A percentile compares a stretch with the other conserved stretches of the same genome.
These are phyloP conservation scores for Luffia ferchaultella DNA, from an alignment of 2,888 invertebrate species.

Conservation along the genomic window DNA sequence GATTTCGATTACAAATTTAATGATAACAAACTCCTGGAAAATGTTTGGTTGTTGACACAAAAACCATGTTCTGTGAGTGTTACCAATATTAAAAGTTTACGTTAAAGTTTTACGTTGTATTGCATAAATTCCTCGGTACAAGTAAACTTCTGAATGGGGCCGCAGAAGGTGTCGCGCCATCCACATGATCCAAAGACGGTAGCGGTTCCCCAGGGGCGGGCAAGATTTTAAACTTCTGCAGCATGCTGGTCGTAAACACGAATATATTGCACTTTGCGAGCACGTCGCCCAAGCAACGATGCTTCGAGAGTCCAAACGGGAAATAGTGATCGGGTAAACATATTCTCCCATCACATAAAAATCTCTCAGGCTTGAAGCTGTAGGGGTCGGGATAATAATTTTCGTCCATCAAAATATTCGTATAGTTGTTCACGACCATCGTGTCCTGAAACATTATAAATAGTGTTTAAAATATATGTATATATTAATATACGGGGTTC, in stretches of 20 bases:
- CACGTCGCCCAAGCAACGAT: conserved; percentile 81
- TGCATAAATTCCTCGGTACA: conserved; percentile 40
- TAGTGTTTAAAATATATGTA: too few species aligned
- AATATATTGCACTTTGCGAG: conserved; percentile 82
- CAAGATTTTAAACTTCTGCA: conserved; percentile 77
- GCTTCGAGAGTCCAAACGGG: conserved; percentile 82
- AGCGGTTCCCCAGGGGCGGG: conserved; percentile 69
- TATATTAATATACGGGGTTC: too few species aligned
- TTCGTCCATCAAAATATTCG: conserved; percentile 74
- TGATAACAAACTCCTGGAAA: too few species aligned
- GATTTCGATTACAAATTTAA: too few species aligned
- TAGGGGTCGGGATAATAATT: conserved; percentile 74
- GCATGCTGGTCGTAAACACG: conserved; percentile 74
- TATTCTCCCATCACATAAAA: conserved; percentile 69
- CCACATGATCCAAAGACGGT: conserved; percentile 73
- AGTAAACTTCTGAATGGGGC: conserved; percentile 75
- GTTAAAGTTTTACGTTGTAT: too few species aligned
- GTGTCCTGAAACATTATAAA: conserved; percentile 70
- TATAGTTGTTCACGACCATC: conserved; percentile 80
- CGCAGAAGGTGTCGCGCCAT: conserved; percentile 81
- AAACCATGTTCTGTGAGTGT: too few species aligned
- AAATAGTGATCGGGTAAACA: conserved; percentile 73
- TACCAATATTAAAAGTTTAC: too few species aligned
- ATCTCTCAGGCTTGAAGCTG: conserved; percentile 79
- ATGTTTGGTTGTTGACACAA: too few species aligned